A percentile compares a stretch with the other conserved stretches of the same genome.
Evolutionary conservation across 30 jellyfish, hydroid and myxozoan species (phyloP).

Genomic region (Calvadosia cruxmelitensis): DNA sequence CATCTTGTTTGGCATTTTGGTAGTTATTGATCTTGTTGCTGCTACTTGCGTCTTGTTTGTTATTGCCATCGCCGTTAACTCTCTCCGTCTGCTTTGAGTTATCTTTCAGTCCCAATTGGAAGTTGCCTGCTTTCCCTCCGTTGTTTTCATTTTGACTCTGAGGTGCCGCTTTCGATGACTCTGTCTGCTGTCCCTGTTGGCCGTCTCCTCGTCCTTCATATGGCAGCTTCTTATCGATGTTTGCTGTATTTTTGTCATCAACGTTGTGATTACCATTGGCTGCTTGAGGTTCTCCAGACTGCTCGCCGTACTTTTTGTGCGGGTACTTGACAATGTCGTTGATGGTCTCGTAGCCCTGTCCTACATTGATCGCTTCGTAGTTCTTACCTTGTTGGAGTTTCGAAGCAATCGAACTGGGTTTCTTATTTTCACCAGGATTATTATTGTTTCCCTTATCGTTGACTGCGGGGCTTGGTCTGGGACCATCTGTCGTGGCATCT

Average conservation of each 20-base stretch:
- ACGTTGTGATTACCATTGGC: background rate
- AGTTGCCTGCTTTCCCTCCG: background rate
- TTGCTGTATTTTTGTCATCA: background rate
- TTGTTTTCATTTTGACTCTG: constrained; percentile 22
- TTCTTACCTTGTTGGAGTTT: background rate
- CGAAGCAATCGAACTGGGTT: background rate
- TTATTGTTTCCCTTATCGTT: background rate
- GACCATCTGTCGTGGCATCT: too few species aligned
- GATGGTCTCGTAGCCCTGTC: constrained; percentile 34
- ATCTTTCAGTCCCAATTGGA: constrained; percentile 4
- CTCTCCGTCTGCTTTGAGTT: background rate
- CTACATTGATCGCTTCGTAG: constrained; percentile 7
- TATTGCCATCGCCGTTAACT: background rate
- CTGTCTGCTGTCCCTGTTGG: background rate
- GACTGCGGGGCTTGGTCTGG: too few species aligned
- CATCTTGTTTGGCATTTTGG: constrained; percentile 3
- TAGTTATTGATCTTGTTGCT: background rate
- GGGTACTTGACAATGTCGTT: constrained; percentile 53
- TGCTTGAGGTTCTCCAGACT: background rate
- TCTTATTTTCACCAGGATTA: background rate
- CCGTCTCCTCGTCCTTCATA: background rate
- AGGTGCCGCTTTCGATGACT: background rate
- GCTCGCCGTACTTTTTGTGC: constrained; percentile 14
- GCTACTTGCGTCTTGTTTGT: background rate
- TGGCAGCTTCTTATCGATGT: constrained; percentile 11